Conservation (phyloP, 2,888 invertebrate genomes). For the Lasioglossum marginatum region DNA sequence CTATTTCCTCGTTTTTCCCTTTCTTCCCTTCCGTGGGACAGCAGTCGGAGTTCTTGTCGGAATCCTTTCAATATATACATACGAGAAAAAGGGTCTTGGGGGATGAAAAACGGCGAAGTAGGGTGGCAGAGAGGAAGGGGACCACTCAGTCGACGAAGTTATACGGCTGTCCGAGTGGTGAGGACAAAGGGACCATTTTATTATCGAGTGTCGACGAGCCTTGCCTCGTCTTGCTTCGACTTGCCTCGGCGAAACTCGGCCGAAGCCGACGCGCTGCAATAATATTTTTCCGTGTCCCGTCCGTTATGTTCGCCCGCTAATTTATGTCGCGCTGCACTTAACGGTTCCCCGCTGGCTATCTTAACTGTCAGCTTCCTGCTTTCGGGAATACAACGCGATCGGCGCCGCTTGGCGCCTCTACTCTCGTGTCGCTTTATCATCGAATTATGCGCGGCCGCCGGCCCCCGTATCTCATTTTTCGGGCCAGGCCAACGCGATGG, state of each 20-base stretch:
- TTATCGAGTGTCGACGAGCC: conserved; percentile 68
- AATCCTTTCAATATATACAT: conserved; percentile 74
- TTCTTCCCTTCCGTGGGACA: conserved; percentile 47
- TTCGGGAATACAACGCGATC: conserved; percentile 47
- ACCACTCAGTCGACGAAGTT: conserved; percentile 65
- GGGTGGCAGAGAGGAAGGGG: conserved; percentile 20
- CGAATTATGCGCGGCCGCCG: conserved; percentile 15
- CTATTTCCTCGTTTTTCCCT: conserved; percentile 48
- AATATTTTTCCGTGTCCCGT: conserved; percentile 76
- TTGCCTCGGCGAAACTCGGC: conserved; percentile 46
- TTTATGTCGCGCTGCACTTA: conserved; percentile 72
- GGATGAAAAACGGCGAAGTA: conserved; percentile 51
- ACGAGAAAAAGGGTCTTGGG: conserved; percentile 48
- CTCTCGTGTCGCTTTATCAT: conserved; percentile 22
- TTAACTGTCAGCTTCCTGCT: conserved; percentile 42
- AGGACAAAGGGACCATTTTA: conserved; percentile 77
- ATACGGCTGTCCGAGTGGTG: conserved; percentile 51
- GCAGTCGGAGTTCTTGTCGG: conserved; percentile 67
- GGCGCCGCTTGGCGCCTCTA: conserved; percentile 6
- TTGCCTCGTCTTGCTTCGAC: conserved; percentile 53
- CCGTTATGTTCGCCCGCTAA: conserved; percentile 66
- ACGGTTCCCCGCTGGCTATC: conserved; percentile 43
- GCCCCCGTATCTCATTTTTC: not conserved
- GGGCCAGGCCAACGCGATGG: not conserved
- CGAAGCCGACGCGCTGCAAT: conserved; percentile 63